Evolutionary conservation across 2,888 invertebrate genomes (phyloP).

Genomic region (Pecten maximus): DNA sequence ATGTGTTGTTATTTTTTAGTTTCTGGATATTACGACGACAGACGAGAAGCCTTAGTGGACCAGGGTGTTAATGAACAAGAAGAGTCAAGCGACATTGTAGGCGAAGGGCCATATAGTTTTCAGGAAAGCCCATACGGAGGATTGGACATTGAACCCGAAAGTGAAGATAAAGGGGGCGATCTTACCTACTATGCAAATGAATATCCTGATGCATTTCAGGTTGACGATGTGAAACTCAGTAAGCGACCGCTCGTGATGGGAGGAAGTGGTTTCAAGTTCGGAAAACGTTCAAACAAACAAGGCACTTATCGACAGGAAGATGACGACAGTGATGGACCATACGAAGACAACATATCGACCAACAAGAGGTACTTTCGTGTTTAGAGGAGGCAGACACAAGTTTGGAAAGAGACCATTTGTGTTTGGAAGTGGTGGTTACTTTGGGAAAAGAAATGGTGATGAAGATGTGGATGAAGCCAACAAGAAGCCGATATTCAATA

Average conservation of each 20-base stretch:
- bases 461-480: background rate
- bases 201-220: background rate
- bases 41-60: background rate
- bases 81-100: background rate
- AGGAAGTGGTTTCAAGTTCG: background rate
- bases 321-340: background rate
- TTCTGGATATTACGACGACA: background rate
- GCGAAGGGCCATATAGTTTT: background rate
- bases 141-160: background rate
- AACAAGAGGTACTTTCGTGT: background rate
- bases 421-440: background rate
- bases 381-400: background rate
- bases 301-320: background rate
- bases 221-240: background rate
- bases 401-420: constrained; percentile 3
- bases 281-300: background rate
- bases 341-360: background rate
- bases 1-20: background rate
- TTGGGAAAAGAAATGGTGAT: background rate
- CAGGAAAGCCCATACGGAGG: background rate
- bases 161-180: background rate
- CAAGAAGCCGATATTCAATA: no score
- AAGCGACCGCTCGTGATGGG: background rate
- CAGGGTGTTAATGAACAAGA: background rate
- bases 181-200: background rate